Percentiles rank a stretch among this genome's conserved stretches.
Conservation (phyloP, 2,113 vertebrate genomes). For the Anas platyrhynchos region DNA sequence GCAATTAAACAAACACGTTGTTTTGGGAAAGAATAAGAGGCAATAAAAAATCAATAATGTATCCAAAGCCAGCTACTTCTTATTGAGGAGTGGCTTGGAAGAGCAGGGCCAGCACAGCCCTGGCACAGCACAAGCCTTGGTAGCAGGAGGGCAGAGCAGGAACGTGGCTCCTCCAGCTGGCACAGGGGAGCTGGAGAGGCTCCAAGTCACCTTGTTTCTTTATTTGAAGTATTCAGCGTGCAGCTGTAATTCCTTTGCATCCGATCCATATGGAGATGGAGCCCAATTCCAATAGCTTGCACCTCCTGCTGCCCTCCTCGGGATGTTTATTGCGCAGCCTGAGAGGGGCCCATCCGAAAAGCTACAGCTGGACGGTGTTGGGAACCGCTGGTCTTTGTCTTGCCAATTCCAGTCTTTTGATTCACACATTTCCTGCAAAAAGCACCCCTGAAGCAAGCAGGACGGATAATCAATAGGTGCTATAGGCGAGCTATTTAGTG, state of each 20-base stretch:
- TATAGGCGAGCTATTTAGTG: background rate
- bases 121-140: background rate
- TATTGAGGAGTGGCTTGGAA: fast-evolving
- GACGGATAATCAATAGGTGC: background rate
- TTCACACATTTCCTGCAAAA: background rate
- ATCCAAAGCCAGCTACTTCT: background rate
- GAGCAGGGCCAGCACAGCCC: background rate
- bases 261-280: background rate
- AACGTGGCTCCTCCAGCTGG: background rate
- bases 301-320: background rate
- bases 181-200: background rate
- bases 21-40: background rate
- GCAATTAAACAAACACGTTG: background rate
- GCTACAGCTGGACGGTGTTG: background rate
- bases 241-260: background rate
- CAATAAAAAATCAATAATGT: background rate
- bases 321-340: background rate
- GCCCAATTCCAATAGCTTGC: background rate
- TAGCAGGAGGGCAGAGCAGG: background rate
- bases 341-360: fast-evolving
- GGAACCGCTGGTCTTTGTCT: background rate
- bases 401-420: background rate
- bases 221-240: background rate
- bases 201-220: background rate
- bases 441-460: background rate